Percentiles rank a stretch among this genome's conserved stretches.
Evolutionary conservation across 2,888 invertebrate genomes (phyloP).

Genomic region (Nomada fucata): DNA sequence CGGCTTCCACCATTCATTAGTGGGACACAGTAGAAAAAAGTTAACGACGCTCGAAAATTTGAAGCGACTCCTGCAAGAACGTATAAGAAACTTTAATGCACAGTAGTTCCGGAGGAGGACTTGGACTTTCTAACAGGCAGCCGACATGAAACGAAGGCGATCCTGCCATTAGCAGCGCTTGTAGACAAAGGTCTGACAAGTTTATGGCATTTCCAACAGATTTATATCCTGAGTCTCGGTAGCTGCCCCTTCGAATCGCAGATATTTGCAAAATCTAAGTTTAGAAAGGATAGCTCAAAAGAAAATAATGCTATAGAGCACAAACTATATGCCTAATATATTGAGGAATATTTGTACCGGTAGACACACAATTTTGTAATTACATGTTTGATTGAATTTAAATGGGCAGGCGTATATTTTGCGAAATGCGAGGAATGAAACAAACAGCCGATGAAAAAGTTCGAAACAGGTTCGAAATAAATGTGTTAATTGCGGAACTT

Average conservation of each 20-base stretch:
- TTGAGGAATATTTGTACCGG: too few species aligned
- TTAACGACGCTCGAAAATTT: slow-evolving; percentile 43
- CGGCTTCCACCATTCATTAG: slow-evolving; percentile 9
- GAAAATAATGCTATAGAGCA: not conserved
- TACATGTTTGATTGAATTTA: too few species aligned
- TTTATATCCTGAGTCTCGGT: slow-evolving; percentile 66
- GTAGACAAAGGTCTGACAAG: slow-evolving; percentile 73
- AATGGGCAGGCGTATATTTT: too few species aligned
- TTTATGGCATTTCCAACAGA: slow-evolving; percentile 74
- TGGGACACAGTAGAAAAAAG: slow-evolving; percentile 23
- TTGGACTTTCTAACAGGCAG: slow-evolving; percentile 41
- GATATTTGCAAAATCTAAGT: slow-evolving; percentile 43
- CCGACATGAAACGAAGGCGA: slow-evolving; percentile 39
- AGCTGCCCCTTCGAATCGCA: slow-evolving; percentile 32
- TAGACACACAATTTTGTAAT: too few species aligned
- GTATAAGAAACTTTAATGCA: slow-evolving; percentile 42
- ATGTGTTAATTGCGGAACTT: slow-evolving; percentile 29
- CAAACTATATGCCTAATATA: too few species aligned
- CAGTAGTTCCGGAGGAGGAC: slow-evolving; percentile 30
- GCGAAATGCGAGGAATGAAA: not conserved
- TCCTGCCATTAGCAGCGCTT: slow-evolving; percentile 69
- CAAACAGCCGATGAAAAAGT: not conserved
- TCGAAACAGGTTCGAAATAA: not conserved
- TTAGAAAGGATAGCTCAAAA: slow-evolving; percentile 30
- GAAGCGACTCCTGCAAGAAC: slow-evolving; percentile 19